Conservation (phyloP, 2,888 invertebrate genomes). For the Pseudococcus viburni region DNA sequence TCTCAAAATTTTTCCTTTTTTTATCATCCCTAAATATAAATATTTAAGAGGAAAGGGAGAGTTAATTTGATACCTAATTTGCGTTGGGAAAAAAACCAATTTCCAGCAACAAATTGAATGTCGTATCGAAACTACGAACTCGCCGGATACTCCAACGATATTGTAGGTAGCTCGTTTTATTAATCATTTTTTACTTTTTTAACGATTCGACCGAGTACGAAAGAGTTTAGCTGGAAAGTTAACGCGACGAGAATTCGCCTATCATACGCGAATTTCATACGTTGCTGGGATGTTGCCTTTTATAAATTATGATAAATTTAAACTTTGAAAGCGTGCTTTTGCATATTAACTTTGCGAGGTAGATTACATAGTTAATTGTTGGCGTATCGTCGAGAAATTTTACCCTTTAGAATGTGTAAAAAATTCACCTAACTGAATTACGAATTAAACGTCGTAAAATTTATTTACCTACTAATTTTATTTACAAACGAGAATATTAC, state of each 20-base stretch:
- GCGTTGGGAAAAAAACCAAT: neutral
- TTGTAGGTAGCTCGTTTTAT: neutral
- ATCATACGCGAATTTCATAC: constrained; percentile 8
- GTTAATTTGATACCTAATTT: constrained; percentile 12
- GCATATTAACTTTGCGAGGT: constrained; percentile 42
- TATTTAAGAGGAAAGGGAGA: neutral
- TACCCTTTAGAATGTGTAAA: neutral
- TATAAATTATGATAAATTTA: constrained; percentile 47
- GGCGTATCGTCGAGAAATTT: neutral
- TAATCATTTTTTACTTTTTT: constrained; percentile 22
- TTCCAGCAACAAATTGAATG: neutral
- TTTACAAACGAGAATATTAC: neutral
- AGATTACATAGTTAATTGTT: constrained; percentile 32
- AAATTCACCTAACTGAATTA: neutral
- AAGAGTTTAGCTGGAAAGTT: neutral
- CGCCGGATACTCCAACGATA: neutral
- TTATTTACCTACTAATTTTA: neutral
- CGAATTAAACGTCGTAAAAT: neutral
- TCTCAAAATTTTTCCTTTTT: neutral
- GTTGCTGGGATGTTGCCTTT: neutral
- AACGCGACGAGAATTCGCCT: neutral
- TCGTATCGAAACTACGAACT: neutral
- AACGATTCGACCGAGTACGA: neutral
- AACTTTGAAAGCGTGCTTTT: constrained; percentile 55
- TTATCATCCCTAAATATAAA: neutral